Evolutionary conservation across 1,140 invertebrate species (phyloP).

Genomic region (Drosophila asahinai): DNA sequence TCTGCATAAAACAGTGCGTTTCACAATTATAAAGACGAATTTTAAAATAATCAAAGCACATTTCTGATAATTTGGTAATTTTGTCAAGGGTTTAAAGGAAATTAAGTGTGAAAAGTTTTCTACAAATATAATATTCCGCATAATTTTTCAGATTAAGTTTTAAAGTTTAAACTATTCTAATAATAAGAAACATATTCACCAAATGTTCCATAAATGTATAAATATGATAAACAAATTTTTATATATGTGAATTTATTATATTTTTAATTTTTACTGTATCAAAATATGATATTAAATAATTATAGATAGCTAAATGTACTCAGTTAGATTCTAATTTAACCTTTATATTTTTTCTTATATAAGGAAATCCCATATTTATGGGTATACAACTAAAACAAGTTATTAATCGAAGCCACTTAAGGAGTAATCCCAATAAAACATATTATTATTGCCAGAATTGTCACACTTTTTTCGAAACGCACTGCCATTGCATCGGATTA

Average conservation of each 20-base stretch:
- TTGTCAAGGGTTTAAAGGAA: background rate
- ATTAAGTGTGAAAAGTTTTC: background rate
- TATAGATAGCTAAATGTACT: too few species aligned
- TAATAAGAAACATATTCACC: too few species aligned
- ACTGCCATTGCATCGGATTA: slow-evolving; percentile 17
- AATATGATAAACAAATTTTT: too few species aligned
- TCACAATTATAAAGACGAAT: background rate
- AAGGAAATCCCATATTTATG: background rate
- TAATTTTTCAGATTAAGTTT: too few species aligned
- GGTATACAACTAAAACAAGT: background rate
- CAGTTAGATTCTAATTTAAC: background rate
- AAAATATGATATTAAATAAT: background rate
- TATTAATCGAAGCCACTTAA: background rate
- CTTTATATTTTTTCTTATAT: too few species aligned
- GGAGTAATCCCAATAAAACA: background rate
- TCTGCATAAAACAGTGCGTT: slow-evolving; percentile 25
- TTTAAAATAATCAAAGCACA: background rate
- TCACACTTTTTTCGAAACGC: background rate
- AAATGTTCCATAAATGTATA: too few species aligned
- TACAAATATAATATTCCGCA: background rate
- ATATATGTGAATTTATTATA: too few species aligned
- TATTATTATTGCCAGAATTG: background rate
- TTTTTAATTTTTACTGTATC: too few species aligned
- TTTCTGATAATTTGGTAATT: too few species aligned
- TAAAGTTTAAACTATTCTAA: too few species aligned